Evolutionary conservation across 1,140 invertebrate species (phyloP).

Genomic region (Drosophila kikkawai): DNA sequence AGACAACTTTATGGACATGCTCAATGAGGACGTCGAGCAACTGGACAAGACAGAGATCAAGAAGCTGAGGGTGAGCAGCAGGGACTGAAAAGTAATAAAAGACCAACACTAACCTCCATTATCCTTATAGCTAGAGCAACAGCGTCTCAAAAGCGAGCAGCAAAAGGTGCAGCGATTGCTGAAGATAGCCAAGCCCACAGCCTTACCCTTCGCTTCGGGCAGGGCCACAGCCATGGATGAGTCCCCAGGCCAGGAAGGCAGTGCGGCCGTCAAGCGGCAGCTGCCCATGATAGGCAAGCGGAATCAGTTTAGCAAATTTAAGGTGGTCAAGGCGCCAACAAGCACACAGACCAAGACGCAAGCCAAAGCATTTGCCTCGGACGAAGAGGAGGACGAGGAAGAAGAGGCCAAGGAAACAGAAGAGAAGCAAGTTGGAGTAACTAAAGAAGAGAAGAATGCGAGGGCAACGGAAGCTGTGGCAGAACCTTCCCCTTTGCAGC

Average conservation of each 20-base stretch:
- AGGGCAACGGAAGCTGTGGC: conserved; percentile 26
- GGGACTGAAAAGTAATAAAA: not conserved
- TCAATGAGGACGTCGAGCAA: conserved; percentile 84
- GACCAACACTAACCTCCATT: not conserved
- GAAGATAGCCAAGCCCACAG: conserved; percentile 91
- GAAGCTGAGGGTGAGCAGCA: conserved; percentile 85
- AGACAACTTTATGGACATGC: conserved; percentile 90
- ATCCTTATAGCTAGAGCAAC: conserved; percentile 87
- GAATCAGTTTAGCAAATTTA: conserved; percentile 83
- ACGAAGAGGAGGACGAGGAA: conserved; percentile 84
- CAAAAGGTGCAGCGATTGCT: conserved; percentile 89
- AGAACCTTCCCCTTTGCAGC: conserved; percentile 18
- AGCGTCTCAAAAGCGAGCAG: conserved; percentile 90
- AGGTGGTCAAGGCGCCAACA: conserved; percentile 52
- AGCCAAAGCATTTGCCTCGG: conserved; percentile 64
- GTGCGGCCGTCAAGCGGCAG: conserved; percentile 49
- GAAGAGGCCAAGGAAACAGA: conserved; percentile 64
- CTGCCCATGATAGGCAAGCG: conserved; percentile 81
- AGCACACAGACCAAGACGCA: conserved; percentile 29
- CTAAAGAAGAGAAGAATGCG: not conserved
- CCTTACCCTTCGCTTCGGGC: conserved; percentile 22
- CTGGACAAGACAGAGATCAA: conserved; percentile 86
- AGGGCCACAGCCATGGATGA: not conserved
- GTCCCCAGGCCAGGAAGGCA: not conserved
- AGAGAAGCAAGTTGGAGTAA: conserved; percentile 31